phyloP scores from a whole-genome alignment of 2,797 vertebrate species.

The Hypotaenidia okinawae region DNA sequence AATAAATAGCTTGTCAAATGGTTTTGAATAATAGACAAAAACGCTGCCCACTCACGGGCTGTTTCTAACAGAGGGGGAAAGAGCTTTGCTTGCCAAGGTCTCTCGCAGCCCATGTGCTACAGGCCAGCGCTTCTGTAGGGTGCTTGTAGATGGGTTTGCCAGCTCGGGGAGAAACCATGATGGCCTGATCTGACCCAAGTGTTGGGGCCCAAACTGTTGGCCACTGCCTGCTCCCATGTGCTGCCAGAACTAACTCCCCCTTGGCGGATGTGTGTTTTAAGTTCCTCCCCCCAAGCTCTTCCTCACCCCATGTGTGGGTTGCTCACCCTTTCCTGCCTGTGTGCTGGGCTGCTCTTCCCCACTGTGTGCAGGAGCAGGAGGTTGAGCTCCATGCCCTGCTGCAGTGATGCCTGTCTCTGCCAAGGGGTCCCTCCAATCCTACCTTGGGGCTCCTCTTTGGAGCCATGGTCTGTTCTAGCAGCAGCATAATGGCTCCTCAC shows the following conservation, averaged over 20 bases:
- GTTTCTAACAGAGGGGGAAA: neutral
- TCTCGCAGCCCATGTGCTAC: neutral
- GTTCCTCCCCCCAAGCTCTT: neutral
- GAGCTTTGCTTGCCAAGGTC: neutral
- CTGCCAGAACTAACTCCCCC: neutral
- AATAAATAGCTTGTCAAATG: neutral
- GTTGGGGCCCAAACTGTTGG: neutral
- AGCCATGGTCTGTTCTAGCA: neutral
- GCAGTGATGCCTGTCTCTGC: neutral
- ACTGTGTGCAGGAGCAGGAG: neutral
- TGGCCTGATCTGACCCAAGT: rapidly evolving
- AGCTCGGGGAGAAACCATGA: neutral
- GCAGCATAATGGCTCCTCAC: rapidly evolving
- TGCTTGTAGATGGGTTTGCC: neutral
- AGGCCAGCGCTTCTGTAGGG: neutral
- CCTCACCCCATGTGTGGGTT: neutral
- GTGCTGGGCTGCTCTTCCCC: neutral
- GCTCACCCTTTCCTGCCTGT: neutral
- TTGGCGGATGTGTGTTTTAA: neutral
- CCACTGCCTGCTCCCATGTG: neutral
- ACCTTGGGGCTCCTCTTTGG: neutral
- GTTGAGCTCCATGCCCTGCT: neutral
- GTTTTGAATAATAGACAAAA: neutral
- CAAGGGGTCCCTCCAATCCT: neutral
- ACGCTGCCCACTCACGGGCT: neutral